Percentiles rank a stretch among this genome's conserved stretches.
Evolutionary conservation across 2,113 vertebrate genomes (phyloP).

Genomic region (Rhabdomys dilectus): DNA sequence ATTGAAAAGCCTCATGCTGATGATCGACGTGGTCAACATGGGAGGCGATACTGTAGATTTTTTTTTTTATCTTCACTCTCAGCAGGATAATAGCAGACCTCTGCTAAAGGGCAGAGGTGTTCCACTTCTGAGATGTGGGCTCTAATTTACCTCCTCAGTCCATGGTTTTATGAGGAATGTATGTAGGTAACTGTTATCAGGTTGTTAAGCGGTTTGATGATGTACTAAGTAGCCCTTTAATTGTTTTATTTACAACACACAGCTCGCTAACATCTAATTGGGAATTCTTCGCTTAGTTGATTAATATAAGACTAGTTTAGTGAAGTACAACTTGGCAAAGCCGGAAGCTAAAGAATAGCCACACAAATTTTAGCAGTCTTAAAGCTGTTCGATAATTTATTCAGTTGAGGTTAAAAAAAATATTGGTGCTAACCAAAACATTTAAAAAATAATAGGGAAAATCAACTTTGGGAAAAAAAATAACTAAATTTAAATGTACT

Average conservation of each 20-base stretch:
- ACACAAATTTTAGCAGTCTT: slow-evolving; percentile 5
- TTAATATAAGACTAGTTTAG: slow-evolving; percentile 77
- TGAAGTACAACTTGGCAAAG: slow-evolving; percentile 67
- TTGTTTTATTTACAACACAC: slow-evolving; percentile 87
- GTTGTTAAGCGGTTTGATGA: slow-evolving; percentile 86
- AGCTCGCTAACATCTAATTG: slow-evolving; percentile 70
- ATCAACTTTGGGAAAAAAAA: slow-evolving; percentile 16
- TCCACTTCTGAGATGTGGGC: slow-evolving; percentile 50
- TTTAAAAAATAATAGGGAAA: slow-evolving; percentile 34
- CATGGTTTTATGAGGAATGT: slow-evolving; percentile 81
- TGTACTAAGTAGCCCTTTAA: slow-evolving; percentile 86
- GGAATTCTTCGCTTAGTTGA: slow-evolving; percentile 82
- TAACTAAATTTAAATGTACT: slow-evolving; percentile 35
- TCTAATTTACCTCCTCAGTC: slow-evolving; percentile 72
- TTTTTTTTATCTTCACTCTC: not conserved
- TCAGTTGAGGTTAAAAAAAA: not conserved
- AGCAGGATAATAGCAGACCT: slow-evolving; percentile 38
- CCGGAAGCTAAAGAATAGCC: slow-evolving; percentile 65
- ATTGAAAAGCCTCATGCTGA: not conserved
- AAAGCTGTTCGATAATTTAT: slow-evolving; percentile 2
- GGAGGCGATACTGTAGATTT: not conserved
- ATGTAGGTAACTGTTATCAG: slow-evolving; percentile 84
- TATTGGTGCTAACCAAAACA: not conserved
- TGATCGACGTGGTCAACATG: not conserved
- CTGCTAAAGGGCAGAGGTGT: not conserved